Base-by-base conservation (phyloP, 2,113 vertebrate species). In the Peucedramus taeniatus region DNA sequence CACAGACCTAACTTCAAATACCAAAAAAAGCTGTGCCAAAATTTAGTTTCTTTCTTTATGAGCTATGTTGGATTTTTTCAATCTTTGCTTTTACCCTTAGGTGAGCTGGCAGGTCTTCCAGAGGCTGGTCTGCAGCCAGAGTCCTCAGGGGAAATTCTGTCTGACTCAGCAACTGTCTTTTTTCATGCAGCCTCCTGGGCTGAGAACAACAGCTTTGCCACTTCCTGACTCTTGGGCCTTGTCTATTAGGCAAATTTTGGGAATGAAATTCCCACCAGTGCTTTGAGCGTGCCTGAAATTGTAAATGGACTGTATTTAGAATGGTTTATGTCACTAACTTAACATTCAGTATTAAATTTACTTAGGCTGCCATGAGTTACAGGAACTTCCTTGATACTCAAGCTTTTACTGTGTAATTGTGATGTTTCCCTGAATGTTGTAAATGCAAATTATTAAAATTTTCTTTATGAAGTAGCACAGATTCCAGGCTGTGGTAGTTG, bases 151-250 rank as follows among this genome's bases (percentile, higher is more conserved):
- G 28, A 85, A 71, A 64, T 90, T 93, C 64, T 81, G n/a, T 78
- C 95, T 93, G 83, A 95, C 88, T 95, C 96, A 96, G 93, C 94
- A 92, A 61, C 60, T 70, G 1, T 63, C 63, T 79, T 83, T 79
- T 87, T 87, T 68, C 31, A 51, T 83, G 60, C 76, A 91, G 85
- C 65, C 72, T 95, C 44, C 74, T 90, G 60, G 85, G 83, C 71
- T 68, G 69, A 84, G 49, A 93, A 75, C 74, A 94, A 81, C 87
- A 93, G 75, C 64, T 83, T 40, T 77, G 68, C 82, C 76, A 65
- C 93, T 96, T 95, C 94, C 94, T 93, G 89, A 66, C 83, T 86
- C 69, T 70, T 31, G n/a, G 63, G 68, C 59, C 59, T 76, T 54
- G 82, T 90, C 95, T 93, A 68, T 72, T 50, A 92, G 74, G 76